These are phyloP conservation scores for Megaceryle torquata DNA, from an alignment of 2,113 vertebrate species.

Conservation along the genomic window DNA sequence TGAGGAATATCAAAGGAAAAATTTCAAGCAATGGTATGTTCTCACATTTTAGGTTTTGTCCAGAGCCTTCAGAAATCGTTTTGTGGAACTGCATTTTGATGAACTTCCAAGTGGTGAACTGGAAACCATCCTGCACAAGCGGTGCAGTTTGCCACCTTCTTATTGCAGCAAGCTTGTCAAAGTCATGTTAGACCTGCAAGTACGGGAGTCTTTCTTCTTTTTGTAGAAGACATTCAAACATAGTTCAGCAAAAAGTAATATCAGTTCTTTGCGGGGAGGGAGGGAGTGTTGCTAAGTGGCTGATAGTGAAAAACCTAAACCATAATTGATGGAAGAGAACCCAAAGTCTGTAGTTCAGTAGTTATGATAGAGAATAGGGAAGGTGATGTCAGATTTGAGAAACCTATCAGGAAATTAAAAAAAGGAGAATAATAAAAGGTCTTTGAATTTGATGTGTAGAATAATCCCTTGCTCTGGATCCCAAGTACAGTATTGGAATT, in stretches of 20 bases:
- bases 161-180: slow-evolving; percentile 92
- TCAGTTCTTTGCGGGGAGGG: not conserved
- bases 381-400: not conserved
- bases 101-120: slow-evolving; percentile 90
- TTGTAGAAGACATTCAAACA: not conserved
- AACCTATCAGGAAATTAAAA: not conserved
- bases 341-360: not conserved
- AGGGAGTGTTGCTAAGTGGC: not conserved
- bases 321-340: not conserved
- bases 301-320: not conserved
- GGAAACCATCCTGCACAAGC: slow-evolving; percentile 91
- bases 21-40: not conserved
- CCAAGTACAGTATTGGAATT: not conserved
- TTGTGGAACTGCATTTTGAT: slow-evolving; percentile 96
- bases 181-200: slow-evolving; percentile 96
- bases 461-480: not conserved
- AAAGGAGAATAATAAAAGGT: not conserved
- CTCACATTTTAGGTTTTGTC: slow-evolving; percentile 84
- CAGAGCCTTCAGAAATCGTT: slow-evolving; percentile 95
- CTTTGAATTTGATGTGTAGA: not conserved
- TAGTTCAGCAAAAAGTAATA: not conserved
- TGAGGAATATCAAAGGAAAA: not conserved
- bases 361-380: not conserved
- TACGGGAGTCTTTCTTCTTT: slow-evolving; percentile 59
- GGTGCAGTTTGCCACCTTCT: slow-evolving; percentile 91